Conservation (phyloP, 2,797 vertebrate genomes). For the Propithecus deckenii region DNA sequence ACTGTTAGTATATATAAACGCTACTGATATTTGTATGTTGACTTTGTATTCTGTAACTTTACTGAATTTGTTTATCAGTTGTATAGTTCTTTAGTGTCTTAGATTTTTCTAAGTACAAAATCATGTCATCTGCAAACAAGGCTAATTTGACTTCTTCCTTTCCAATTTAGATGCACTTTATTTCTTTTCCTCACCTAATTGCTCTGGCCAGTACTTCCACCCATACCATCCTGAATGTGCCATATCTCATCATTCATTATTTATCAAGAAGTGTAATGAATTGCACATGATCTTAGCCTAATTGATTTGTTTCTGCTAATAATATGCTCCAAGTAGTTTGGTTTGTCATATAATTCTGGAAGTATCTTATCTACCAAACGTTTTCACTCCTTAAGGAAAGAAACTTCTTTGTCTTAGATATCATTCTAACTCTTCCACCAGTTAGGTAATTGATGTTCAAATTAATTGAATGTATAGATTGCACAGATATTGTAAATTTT, state of each 20-base stretch:
- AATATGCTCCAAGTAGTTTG: neutral
- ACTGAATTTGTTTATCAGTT: neutral
- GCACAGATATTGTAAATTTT: neutral
- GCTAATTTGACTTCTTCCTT: neutral
- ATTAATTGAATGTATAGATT: neutral
- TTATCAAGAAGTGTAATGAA: neutral
- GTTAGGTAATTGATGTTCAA: neutral
- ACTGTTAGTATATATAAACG: neutral
- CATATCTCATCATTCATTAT: neutral
- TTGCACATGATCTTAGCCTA: neutral
- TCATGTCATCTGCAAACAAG: neutral
- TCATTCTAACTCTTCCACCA: neutral
- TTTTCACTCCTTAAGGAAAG: neutral
- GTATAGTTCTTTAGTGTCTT: neutral
- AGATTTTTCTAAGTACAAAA: neutral
- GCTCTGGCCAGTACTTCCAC: neutral
- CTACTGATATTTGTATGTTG: neutral
- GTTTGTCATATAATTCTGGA: neutral
- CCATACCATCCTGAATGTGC: neutral
- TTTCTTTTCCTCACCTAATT: neutral
- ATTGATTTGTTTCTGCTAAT: neutral
- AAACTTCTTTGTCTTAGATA: neutral
- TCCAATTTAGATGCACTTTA: neutral
- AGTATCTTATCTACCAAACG: neutral
- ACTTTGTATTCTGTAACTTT: neutral